phyloP scores from a whole-genome alignment of 2,888 invertebrate species.

The Cataglyphis cursor region DNA sequence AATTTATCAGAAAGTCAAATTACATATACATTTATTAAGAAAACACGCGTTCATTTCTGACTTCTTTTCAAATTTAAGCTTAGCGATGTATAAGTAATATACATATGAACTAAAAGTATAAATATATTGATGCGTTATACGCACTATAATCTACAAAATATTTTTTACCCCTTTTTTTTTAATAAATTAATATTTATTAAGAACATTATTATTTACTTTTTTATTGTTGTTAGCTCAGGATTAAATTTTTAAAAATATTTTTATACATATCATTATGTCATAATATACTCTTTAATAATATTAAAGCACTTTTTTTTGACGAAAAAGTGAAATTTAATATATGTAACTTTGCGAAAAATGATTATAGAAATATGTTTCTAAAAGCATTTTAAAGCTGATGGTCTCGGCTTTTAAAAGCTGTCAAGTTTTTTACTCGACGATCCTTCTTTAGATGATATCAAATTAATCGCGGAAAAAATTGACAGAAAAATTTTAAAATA shows the following conservation, averaged over 20 bases:
- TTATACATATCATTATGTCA: neutral
- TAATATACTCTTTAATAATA: neutral
- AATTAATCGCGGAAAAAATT: neutral
- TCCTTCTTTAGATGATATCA: neutral
- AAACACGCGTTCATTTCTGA: slow-evolving; percentile 19
- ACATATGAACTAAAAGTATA: slow-evolving; percentile 14
- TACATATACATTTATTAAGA: slow-evolving; percentile 15
- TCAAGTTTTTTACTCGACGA: neutral
- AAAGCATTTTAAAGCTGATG: neutral
- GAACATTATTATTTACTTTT: neutral
- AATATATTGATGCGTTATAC: no score
- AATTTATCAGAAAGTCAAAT: slow-evolving; percentile 39
- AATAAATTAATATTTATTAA: neutral
- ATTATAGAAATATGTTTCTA: neutral
- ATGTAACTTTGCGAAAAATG: neutral
- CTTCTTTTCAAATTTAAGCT: slow-evolving; percentile 9
- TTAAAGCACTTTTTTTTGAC: neutral
- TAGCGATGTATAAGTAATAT: slow-evolving; percentile 1
- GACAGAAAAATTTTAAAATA: neutral
- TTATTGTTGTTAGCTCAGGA: neutral
- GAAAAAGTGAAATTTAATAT: neutral
- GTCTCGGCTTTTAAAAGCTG: neutral
- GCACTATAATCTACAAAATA: neutral
- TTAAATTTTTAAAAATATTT: neutral
- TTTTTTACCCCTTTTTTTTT: neutral